Evolutionary conservation across 2,797 vertebrate genomes (phyloP).

Genomic region (Cephalopachus bancanus): DNA sequence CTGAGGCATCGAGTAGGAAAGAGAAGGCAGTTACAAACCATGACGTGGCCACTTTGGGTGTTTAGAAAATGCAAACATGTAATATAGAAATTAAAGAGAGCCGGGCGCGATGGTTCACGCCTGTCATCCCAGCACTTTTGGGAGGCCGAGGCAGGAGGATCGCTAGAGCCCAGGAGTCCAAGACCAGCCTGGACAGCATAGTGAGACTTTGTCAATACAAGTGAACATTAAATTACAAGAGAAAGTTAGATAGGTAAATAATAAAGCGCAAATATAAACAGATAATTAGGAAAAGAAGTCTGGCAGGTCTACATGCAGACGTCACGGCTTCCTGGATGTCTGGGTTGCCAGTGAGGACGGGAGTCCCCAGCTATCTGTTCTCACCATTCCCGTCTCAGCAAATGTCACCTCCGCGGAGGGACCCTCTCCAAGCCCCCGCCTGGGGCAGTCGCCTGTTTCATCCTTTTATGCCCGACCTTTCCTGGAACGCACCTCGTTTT

Average conservation of each 20-base stretch:
- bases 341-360: neutral
- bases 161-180: too few species aligned
- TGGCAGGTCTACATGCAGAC: rapidly evolving
- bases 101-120: too few species aligned
- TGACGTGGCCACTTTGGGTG: neutral
- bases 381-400: neutral
- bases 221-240: too few species aligned
- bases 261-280: neutral
- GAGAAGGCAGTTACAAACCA: neutral
- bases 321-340: neutral
- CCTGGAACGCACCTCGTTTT: rapidly evolving
- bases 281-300: neutral
- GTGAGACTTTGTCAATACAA: too few species aligned
- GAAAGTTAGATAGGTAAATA: neutral
- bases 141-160: too few species aligned
- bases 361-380: rapidly evolving
- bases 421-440: rapidly evolving
- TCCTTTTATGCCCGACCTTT: rapidly evolving
- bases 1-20: neutral
- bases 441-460: neutral
- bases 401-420: rapidly evolving
- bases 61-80: neutral
- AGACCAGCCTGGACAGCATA: too few species aligned
- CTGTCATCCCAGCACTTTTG: too few species aligned
- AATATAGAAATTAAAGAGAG: neutral